Evolutionary conservation across 2,888 invertebrate genomes (phyloP).

Genomic region (Elegia similella): DNA sequence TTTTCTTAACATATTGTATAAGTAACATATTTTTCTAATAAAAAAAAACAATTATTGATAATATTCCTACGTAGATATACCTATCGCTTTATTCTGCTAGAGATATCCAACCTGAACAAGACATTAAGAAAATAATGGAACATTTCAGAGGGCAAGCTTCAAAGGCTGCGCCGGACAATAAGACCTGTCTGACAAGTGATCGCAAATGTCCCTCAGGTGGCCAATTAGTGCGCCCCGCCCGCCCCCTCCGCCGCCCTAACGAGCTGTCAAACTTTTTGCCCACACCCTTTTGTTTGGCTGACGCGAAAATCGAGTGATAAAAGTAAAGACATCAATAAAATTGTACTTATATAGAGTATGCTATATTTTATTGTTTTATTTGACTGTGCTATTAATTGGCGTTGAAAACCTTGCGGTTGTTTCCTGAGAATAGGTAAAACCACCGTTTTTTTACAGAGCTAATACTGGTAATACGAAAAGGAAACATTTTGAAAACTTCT

Average conservation of each 20-base stretch:
- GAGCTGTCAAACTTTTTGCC: constrained; percentile 72
- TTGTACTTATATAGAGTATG: too few species aligned
- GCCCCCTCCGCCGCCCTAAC: constrained; percentile 45
- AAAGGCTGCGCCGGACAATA: constrained; percentile 19
- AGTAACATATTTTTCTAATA: too few species aligned
- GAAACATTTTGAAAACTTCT: too few species aligned
- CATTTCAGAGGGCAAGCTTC: not conserved
- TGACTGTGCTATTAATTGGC: too few species aligned
- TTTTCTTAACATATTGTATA: too few species aligned
- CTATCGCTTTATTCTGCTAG: not conserved
- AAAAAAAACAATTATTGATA: too few species aligned
- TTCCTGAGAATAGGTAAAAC: too few species aligned
- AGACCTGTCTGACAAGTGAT: constrained; percentile 30
- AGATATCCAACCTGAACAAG: not conserved
- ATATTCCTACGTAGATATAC: too few species aligned
- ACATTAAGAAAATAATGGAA: not conserved
- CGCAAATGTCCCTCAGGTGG: constrained; percentile 52
- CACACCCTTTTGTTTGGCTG: constrained; percentile 51
- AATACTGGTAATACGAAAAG: too few species aligned
- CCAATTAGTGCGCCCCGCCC: constrained; percentile 54
- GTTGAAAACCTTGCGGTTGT: too few species aligned
- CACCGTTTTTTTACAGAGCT: too few species aligned
- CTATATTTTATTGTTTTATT: too few species aligned
- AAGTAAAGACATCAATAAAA: constrained; percentile 16
- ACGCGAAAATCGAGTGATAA: constrained; percentile 33